Conservation (phyloP, 92 coral and sea anemone species). For the Umimayanthus kanabou region DNA sequence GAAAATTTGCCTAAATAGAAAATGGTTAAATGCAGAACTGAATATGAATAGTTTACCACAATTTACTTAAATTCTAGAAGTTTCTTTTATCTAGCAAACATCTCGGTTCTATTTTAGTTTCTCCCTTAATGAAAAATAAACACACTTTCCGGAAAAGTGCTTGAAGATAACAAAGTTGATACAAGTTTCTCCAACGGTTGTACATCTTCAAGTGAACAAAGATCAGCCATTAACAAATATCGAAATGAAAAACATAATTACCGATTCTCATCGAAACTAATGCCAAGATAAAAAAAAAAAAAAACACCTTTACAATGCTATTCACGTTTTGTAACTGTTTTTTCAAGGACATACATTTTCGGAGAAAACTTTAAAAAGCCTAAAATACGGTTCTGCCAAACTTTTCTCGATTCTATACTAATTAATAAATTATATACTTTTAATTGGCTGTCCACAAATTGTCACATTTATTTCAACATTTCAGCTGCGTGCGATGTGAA, state of each 20-base stretch:
- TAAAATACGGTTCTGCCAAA: constrained; percentile 21
- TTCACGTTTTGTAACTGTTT: constrained; percentile 39
- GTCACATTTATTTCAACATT: constrained; percentile 57
- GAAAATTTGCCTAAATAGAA: neutral
- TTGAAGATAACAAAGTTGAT: constrained; percentile 51
- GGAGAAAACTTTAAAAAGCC: constrained; percentile 22
- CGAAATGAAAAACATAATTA: constrained; percentile 22
- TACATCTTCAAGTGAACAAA: constrained; percentile 37
- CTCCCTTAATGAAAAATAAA: constrained; percentile 64
- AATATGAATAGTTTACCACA: constrained; percentile 49
- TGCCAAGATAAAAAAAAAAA: constrained; percentile 32
- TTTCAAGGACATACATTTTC: constrained; percentile 16
- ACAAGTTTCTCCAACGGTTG: constrained; percentile 16
- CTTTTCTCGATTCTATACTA: constrained; percentile 46
- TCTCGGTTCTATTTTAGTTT: constrained; percentile 31
- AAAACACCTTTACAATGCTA: constrained; percentile 3
- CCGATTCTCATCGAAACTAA: constrained; percentile 38
- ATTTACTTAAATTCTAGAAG: constrained; percentile 43
- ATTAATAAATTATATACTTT: constrained; percentile 84
- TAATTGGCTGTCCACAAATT: constrained; percentile 71
- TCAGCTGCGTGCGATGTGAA: constrained; percentile 68
- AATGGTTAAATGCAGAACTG: constrained; percentile 5
- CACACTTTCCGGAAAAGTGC: constrained; percentile 59
- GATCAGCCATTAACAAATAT: constrained; percentile 30
- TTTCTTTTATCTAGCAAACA: constrained; percentile 28